These are phyloP conservation scores for Phrynocephalus versicolor DNA, from an alignment of 2,113 vertebrate species.

Conservation along the genomic window DNA sequence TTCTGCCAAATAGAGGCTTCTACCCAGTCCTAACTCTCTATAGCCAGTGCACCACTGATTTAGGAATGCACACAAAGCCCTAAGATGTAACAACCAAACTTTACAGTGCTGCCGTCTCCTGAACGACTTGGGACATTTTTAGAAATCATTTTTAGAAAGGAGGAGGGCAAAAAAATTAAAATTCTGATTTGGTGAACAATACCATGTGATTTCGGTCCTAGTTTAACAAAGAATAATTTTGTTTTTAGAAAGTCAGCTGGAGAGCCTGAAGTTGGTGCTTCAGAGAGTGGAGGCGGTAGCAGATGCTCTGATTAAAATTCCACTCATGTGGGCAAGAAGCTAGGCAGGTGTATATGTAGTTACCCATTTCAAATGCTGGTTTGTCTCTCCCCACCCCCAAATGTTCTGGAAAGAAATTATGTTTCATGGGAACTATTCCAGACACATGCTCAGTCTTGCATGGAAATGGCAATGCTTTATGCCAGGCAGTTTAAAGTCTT, in stretches of 20 bases:
- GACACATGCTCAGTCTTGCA: not conserved
- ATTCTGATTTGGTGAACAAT: not conserved
- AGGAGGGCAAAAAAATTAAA: slow-evolving; percentile 14
- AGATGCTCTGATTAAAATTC: not conserved
- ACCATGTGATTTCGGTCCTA: not conserved
- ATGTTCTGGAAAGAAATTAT: not conserved
- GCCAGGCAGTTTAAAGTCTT: not conserved
- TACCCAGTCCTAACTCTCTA: too few species aligned
- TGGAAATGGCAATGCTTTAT: not conserved
- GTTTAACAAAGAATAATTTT: not conserved
- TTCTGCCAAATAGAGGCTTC: too few species aligned
- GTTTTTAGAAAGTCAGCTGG: not conserved
- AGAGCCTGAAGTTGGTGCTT: not conserved
- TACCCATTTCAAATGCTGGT: not conserved
- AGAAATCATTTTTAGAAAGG: too few species aligned
- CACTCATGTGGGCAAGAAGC: not conserved
- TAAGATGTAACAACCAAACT: too few species aligned
- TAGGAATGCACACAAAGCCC: too few species aligned
- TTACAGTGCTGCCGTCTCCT: too few species aligned
- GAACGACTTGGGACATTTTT: too few species aligned
- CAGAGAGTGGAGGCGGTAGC: not conserved
- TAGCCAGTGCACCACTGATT: too few species aligned
- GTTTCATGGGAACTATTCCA: not conserved
- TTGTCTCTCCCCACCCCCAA: not conserved
- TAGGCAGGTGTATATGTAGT: not conserved